phyloP scores from a whole-genome alignment of 2,797 vertebrate genomes.

The Notamacropus eugenii region DNA sequence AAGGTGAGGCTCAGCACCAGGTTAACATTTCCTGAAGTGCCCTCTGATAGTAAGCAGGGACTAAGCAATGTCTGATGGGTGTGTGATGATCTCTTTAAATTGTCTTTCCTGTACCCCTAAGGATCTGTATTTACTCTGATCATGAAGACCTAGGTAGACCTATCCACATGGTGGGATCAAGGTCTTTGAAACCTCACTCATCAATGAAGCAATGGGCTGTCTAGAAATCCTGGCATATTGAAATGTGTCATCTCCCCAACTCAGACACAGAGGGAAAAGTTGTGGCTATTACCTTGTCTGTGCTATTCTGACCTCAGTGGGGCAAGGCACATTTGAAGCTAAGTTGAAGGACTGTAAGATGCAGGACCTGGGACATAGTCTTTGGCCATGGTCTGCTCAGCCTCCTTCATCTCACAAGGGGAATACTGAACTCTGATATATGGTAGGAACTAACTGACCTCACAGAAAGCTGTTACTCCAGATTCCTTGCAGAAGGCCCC shows the following conservation, averaged over 20 bases:
- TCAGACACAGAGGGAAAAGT: slow-evolving; percentile 82
- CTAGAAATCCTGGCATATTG: slow-evolving; percentile 91
- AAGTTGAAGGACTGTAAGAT: slow-evolving; percentile 75
- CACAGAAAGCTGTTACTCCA: slow-evolving; percentile 87
- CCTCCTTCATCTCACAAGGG: slow-evolving; percentile 79
- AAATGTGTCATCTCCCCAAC: slow-evolving; percentile 79
- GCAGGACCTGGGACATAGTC: slow-evolving; percentile 62
- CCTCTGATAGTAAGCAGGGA: slow-evolving; percentile 90
- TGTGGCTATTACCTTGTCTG: slow-evolving; percentile 74
- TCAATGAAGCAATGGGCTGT: slow-evolving; percentile 70
- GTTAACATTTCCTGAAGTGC: slow-evolving; percentile 87
- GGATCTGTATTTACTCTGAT: no score
- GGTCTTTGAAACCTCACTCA: no score
- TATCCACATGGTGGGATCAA: no score
- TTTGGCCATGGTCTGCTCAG: slow-evolving; percentile 85
- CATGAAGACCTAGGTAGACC: no score
- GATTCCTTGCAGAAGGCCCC: slow-evolving; percentile 86
- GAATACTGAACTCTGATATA: slow-evolving; percentile 89
- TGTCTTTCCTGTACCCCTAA: no score
- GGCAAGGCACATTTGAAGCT: slow-evolving; percentile 84
- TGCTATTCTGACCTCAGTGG: slow-evolving; percentile 83
- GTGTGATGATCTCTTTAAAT: no score
- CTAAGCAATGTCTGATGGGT: slow-evolving; percentile 83
- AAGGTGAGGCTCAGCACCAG: slow-evolving; percentile 90
- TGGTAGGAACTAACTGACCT: slow-evolving; percentile 91